Evolutionary conservation across 2,113 vertebrate species (phyloP), one percentile per base, ranked within the genome.

Genomic region (Agapornis roseicollis): DNA sequence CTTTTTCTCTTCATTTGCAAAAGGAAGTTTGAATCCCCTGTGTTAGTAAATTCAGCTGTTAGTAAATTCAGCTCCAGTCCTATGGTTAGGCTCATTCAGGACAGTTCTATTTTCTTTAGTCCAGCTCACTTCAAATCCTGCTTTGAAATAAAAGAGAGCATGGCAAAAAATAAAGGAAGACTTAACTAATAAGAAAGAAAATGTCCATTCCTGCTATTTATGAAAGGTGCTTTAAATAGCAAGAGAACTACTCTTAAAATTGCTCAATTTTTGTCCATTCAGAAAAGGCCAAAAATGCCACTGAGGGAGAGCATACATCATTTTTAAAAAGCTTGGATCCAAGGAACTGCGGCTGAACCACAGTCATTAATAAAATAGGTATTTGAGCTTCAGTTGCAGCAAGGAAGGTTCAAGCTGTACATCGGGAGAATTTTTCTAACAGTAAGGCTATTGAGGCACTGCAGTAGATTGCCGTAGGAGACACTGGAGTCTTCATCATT

Each of bases 341-440:
- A 41, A 39, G 61, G 77, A 81, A 92, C 31, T 69, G 29, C 33
- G 41, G 35, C 55, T 83, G 68, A 94, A 61, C 55, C 56, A 90
- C n/a, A 22, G 28, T 77, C 47, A 85, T 74, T 88, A 79, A 92
- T 93, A 73, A 86, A 90, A 22, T 84, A 86, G 46, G 6, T 81
- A 41, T 86, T 86, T 92, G 86, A 95, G 90, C 72, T 92, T 92
- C 80, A 71, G 46, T 7, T 80, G 69, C 42, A 71, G 52, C 69
- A 52, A 90, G 91, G 56, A 87, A 29, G 55, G 39, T 89, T 94
- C 55, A 78, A 33, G 35, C 49, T 90, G 83, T 84, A 92, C 78
- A 28, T 65, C 35, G 56, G 49, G 63, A 85, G 64, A 53, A 49
- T 64, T 94, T 94, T 90, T 72, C 28, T 86, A 52, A 90, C 56